Base-by-base conservation (phyloP, 1,140 invertebrate genomes). In the Drosophila fuyamai region DNA sequence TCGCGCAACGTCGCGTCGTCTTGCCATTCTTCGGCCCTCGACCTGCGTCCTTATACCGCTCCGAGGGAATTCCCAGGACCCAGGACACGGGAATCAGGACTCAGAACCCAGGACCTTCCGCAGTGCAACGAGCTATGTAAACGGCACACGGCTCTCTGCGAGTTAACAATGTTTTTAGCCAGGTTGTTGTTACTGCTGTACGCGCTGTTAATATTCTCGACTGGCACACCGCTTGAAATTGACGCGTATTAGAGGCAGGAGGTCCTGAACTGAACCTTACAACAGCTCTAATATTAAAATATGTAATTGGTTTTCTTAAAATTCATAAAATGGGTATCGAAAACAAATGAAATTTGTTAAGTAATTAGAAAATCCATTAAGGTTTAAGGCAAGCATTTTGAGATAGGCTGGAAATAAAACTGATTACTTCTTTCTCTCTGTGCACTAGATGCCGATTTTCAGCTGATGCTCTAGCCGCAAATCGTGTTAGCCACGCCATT, bases 401-500 rank as follows among this genome's bases (percentile, higher is more conserved):
- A 5, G 9, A 14, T n/a, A 23, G 5, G 1, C 18, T 13, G 16
- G 0, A 23, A 2, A 46, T 23, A 13, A 3, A 13, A 47, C 7
- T 2, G n/a, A 32, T 50, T 51, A 5, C 2, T 35, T 35, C 14
- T 50, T 50, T 14, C 8, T 7, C 4, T 14, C 48, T 50, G 48
- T 59, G 38, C 18, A 44, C 18, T 68, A 36, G 23, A 9, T 32
- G 10, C 27, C 9, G 43, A 35, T 71, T 70, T 68, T 27, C 18
- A 27, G 66, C 35, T 57, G 53, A 44, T 18, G 51, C 35, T 40
- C 47, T 60, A 36, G 68, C 83, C 83, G 48, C 80, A 89, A 88
- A 88, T 88, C 83, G 80, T 88, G 80, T 88, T 88, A 88, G 80
- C 80, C 84, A 89, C 79, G 84, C 83, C 83, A 88, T 88, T 89